A percentile compares a stretch with the other conserved stretches of the same genome.
These are phyloP conservation scores for Leucoptera coffeella DNA, from an alignment of 2,888 invertebrate genomes.

Conservation along the genomic window DNA sequence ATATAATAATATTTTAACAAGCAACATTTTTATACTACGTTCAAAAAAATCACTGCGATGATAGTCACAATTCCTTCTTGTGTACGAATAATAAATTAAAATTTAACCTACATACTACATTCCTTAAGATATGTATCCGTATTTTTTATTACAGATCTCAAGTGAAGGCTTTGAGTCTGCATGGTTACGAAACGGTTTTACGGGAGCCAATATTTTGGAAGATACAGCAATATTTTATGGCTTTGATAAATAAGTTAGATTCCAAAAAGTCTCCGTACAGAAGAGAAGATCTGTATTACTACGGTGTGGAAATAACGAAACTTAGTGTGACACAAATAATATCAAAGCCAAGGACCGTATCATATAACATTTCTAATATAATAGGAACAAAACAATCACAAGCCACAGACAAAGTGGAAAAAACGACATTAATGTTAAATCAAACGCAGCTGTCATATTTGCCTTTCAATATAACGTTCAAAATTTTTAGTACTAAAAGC, in stretches of 20 bases:
- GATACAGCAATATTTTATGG: conserved; percentile 1
- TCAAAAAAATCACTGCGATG: too few relatives aligned
- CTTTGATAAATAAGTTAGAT: neutral
- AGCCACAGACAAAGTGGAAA: neutral
- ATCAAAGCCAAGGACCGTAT: too few relatives aligned
- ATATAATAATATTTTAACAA: too few relatives aligned
- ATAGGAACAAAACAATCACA: neutral
- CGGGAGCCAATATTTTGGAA: conserved; percentile 3
- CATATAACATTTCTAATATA: too few relatives aligned
- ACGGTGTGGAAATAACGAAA: conserved; percentile 2
- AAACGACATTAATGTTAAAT: neutral
- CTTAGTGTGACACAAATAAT: conserved; percentile 1
- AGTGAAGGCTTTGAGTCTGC: neutral
- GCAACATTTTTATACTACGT: too few relatives aligned
- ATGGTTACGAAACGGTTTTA: conserved; percentile 2
- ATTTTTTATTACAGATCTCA: neutral
- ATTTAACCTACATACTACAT: too few relatives aligned
- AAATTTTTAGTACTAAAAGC: neutral
- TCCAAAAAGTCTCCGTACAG: neutral
- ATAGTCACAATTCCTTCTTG: too few relatives aligned
- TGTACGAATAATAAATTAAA: too few relatives aligned
- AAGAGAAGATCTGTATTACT: conserved; percentile 2
- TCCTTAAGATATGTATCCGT: too few relatives aligned
- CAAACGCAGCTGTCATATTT: neutral
- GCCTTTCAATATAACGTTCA: conserved; percentile 2